Conservation (phyloP, 2,888 invertebrate genomes). For the Epinotia demarniana region DNA sequence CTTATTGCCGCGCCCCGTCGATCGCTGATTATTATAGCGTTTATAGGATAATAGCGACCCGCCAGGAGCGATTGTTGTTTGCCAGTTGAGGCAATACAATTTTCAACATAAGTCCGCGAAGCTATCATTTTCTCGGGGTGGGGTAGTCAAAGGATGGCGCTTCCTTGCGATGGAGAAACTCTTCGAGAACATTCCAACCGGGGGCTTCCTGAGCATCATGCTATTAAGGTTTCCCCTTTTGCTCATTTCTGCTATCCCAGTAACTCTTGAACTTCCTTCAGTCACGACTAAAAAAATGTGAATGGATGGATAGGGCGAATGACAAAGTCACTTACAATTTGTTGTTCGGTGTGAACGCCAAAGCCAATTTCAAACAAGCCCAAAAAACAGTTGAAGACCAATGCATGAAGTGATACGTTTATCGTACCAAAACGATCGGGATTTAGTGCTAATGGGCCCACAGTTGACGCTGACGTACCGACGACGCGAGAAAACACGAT, state of each 20-base stretch:
- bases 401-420: slow-evolving; percentile 20
- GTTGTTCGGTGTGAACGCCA: neutral
- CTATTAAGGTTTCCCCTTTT: no score
- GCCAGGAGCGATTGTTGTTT: neutral
- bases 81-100: no score
- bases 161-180: no score
- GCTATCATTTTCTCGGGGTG: no score
- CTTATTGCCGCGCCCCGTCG: slow-evolving; percentile 34
- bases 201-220: no score
- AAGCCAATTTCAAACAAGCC: slow-evolving; percentile 5
- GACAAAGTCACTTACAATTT: neutral
- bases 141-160: no score
- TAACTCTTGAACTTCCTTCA: no score
- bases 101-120: no score
- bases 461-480: slow-evolving; percentile 17
- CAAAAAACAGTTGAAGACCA: slow-evolving; percentile 1
- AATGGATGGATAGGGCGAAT: neutral
- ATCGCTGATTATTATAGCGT: slow-evolving; percentile 22
- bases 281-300: no score
- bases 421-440: slow-evolving; percentile 30
- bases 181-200: no score
- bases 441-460: slow-evolving; percentile 23
- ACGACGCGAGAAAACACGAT: slow-evolving; percentile 13
- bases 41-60: neutral
- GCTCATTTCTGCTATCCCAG: no score